A percentile compares a stretch with the other conserved stretches of the same genome.
phyloP scores from a whole-genome alignment of 2,797 vertebrate species.

The Sciaenops ocellatus region DNA sequence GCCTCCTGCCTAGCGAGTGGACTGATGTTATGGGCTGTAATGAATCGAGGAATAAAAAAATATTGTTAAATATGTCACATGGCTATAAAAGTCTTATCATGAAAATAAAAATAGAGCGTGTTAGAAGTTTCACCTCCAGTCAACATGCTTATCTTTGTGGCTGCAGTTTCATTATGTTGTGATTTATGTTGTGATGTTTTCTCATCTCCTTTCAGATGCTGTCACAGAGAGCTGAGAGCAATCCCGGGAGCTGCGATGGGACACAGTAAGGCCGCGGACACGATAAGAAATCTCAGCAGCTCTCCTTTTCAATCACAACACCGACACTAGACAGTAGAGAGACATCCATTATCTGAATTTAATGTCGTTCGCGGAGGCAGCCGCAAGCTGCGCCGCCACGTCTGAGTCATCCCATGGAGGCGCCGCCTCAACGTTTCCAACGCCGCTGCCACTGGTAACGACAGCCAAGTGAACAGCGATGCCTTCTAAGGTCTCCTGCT shows the following conservation, averaged over 20 bases:
- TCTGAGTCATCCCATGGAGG: conserved; percentile 79
- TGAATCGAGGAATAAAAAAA: conserved; percentile 32
- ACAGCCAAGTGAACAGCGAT: conserved; percentile 84
- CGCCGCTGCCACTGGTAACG: conserved; percentile 63
- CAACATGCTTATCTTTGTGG: conserved; percentile 26
- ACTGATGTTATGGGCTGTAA: conserved; percentile 52
- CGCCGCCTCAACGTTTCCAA: conserved; percentile 77
- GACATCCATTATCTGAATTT: conserved; percentile 68
- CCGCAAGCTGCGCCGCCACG: conserved; percentile 86
- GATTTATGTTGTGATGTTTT: conserved; percentile 42
- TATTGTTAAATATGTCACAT: conserved; percentile 19
- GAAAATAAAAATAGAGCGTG: neutral
- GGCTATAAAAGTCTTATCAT: conserved; percentile 16
- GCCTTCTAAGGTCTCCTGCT: conserved; percentile 98
- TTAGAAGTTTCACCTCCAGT: conserved; percentile 26
- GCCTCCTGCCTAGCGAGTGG: conserved; percentile 8
- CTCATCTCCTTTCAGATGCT: conserved; percentile 62
- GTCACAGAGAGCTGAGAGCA: conserved; percentile 17
- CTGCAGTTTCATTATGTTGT: conserved; percentile 15
- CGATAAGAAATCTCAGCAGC: conserved; percentile 41
- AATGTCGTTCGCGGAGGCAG: conserved; percentile 79
- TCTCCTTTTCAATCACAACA: conserved; percentile 34
- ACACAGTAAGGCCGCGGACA: conserved; percentile 34
- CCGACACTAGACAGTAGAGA: conserved; percentile 29
- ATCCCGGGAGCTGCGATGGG: conserved; percentile 50